Evolutionary conservation across 1,140 invertebrate genomes (phyloP), one percentile per base, ranked within the genome.

Genomic region (Pogonomyrmex barbatus): DNA sequence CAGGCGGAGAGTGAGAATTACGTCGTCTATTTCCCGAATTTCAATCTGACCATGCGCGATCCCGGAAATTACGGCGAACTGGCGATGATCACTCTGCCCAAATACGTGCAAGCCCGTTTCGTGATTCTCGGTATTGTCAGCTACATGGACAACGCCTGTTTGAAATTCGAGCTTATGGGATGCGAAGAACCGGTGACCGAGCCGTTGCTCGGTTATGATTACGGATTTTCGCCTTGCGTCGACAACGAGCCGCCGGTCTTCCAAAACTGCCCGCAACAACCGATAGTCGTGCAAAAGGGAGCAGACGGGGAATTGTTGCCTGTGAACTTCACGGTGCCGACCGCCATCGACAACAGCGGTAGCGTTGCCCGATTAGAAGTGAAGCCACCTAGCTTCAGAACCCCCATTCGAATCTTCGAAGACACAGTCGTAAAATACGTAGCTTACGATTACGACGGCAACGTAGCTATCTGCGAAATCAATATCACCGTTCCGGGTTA

Each of bases 231-330:
- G 8, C 97, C 98, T 1, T 99, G 99, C 95, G 98, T 99, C 91
- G 98, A 99, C 94, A 98, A 99, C 92, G 98, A 99, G 91, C 98
- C 98, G 10, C 99, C 99, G 30, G 97, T 98, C 4, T 99, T 99
- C 96, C 97, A 98, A 94, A 99, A 99, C 89, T 99, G 99, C 92
- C 98, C 98, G 24, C 97, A 98, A 90, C 97, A 98, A 93, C 98
- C 98, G 4, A 97, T 99, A 83, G 95, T 98, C 17, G 98, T 99
- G 0, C 97, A 98, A 90, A 98, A 98, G 85, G 98, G 98, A 91
- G 95, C 97, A 1, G 97, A 98, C 90, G 98, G 98, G 42, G 98
- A 97, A 39, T 95, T 99, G 14, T 94, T 98, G 73, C 97, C 98
- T 6, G 98, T 99, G 0, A 98, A 98, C 92, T 99, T 98, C 91